phyloP scores from a whole-genome alignment of 2,888 invertebrate species.

The Lamellibrachia columna region DNA sequence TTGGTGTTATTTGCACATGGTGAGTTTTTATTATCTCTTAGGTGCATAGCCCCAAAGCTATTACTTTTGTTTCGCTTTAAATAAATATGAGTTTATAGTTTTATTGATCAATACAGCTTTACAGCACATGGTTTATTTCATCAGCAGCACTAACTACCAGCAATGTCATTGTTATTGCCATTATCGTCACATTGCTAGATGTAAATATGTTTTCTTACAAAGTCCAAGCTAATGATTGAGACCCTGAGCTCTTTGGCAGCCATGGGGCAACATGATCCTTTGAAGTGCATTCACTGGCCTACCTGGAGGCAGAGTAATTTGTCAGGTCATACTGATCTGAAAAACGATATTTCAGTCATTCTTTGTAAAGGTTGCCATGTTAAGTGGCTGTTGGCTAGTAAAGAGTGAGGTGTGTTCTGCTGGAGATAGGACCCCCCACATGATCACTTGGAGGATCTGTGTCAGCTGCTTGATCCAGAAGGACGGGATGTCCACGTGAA shows the following conservation, averaged over 20 bases:
- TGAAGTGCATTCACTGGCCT: neutral
- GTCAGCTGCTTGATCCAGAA: neutral
- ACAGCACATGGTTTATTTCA: neutral
- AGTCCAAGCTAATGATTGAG: neutral
- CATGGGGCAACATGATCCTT: neutral
- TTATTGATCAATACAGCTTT: neutral
- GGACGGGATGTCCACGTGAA: neutral
- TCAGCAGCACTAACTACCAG: neutral
- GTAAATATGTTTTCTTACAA: neutral
- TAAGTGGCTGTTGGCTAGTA: neutral
- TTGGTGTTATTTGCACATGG: too few relatives aligned
- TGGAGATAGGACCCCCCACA: neutral
- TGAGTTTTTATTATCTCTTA: too few relatives aligned
- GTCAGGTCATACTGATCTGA: neutral
- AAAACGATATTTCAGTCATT: neutral
- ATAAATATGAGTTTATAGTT: neutral
- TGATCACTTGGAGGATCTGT: neutral
- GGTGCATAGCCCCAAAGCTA: too few relatives aligned
- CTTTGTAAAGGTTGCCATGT: neutral
- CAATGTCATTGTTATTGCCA: neutral
- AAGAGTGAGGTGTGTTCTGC: neutral
- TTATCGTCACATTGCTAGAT: neutral
- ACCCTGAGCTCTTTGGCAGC: neutral
- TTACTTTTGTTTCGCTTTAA: too few relatives aligned
- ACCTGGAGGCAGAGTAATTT: neutral